Evolutionary conservation across 2,113 vertebrate species (phyloP), one percentile per base, ranked within the genome.

Genomic region (Stigmatopora argus): DNA sequence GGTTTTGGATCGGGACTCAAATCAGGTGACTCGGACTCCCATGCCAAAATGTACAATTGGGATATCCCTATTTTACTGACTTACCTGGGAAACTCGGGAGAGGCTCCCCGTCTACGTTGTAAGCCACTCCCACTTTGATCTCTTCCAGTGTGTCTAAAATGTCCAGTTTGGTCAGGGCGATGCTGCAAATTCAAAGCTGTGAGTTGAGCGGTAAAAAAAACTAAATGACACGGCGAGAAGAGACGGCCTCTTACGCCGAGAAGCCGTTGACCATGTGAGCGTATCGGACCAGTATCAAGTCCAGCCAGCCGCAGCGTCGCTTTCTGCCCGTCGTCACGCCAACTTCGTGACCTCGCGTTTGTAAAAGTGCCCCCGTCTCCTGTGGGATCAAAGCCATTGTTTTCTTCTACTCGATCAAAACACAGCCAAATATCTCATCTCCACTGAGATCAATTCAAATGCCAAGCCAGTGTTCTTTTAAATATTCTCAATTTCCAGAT

Each of bases 281-380:
- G 31, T 93, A 93, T 85, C 89, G 80, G 78, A 93, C 91, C 74
- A 92, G 74, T 38, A 93, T 88, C 70, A 93, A 77, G 69, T 93
- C 92, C 76, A 93, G 82, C 92, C 92, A 93, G 19, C 92, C 92
- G 70, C 96, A 99, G 63, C 96, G 93, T 82, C 96, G 89, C 81
- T 85, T 93, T 26, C 96, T 92, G 71, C 91, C 92, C 0, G 92
- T 93, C 1, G 92, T 93, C 66, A 93, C 92, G 0, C 92, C 92
- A 0, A 93, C 65, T 78, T 93, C 92, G 21, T 84, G 84, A 10
- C 92, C 92, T 63, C 82, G 86, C 5, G 79, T 79, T 77, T 93
- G 92, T 35, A 93, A 77, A 65, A 89, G 70, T 1, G 76, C 65
- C 2, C 92, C 92, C 14, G 70, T 90, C 45, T 94, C 93, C 94